phyloP scores from a whole-genome alignment of 2,797 vertebrate genomes.

The Anguilla pacifica region DNA sequence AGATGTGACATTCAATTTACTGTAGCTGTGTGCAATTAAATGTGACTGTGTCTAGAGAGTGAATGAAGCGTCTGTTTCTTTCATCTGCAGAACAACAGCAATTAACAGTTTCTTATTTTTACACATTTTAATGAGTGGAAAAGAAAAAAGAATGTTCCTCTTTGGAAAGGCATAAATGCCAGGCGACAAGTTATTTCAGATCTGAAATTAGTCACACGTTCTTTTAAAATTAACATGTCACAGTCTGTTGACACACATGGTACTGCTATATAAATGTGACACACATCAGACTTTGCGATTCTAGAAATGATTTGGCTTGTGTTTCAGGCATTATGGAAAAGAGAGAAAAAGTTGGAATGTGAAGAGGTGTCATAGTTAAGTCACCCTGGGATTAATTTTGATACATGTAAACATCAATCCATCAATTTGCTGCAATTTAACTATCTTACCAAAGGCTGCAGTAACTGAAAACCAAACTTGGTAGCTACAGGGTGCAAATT shows the following conservation, averaged over 20 bases:
- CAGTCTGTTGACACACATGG: background rate
- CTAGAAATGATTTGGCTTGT: background rate
- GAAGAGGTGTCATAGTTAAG: background rate
- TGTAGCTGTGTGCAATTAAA: constrained; percentile 29
- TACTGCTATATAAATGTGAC: background rate
- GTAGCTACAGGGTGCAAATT: background rate
- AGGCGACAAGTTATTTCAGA: constrained; percentile 17
- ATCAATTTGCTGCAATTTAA: background rate
- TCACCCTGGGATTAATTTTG: background rate
- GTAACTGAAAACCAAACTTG: background rate
- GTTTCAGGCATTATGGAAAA: no score
- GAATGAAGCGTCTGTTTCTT: background rate
- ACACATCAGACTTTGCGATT: background rate
- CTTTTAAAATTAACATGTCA: constrained; percentile 16
- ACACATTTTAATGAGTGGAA: constrained; percentile 36
- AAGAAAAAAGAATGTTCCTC: constrained; percentile 2
- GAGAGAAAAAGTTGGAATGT: background rate
- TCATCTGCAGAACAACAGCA: constrained; percentile 22
- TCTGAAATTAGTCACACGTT: constrained; percentile 1
- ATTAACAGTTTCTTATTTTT: constrained; percentile 30
- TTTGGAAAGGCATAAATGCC: constrained; percentile 18
- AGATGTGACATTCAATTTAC: background rate
- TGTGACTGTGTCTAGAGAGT: constrained; percentile 16
- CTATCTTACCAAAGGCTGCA: background rate
- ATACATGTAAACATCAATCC: background rate